Conservation (phyloP, 23 tunicate species). For the Styela clava region DNA sequence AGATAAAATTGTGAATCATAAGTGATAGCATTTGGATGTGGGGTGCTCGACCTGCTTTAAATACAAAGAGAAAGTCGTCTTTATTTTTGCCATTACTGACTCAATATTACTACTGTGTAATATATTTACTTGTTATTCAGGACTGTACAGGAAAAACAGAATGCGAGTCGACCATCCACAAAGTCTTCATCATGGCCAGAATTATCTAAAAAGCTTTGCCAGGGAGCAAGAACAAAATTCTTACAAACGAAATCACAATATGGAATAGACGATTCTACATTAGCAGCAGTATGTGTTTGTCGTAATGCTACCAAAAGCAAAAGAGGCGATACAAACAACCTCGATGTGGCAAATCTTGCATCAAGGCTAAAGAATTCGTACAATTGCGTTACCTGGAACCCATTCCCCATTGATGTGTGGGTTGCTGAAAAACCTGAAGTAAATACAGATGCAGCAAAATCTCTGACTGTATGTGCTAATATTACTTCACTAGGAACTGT, state of each 20-base stretch:
- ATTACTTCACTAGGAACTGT: conserved; percentile 23
- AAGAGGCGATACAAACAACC: not conserved
- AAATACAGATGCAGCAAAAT: conserved; percentile 6
- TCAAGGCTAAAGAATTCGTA: conserved; percentile 14
- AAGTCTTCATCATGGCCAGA: conserved; percentile 16
- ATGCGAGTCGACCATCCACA: not conserved
- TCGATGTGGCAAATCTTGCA: conserved; percentile 19
- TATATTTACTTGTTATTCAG: no score
- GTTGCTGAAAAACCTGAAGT: not conserved
- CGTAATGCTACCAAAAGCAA: conserved; percentile 25
- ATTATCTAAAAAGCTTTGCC: conserved; percentile 11
- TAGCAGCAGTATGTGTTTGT: conserved; percentile 57
- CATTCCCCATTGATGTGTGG: conserved; percentile 83
- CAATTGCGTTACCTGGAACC: conserved; percentile 75
- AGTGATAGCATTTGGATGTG: no score
- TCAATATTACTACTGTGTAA: no score
- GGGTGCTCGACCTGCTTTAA: no score
- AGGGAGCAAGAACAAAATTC: not conserved
- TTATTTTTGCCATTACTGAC: no score
- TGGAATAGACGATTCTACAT: conserved; percentile 2
- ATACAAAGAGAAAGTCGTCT: no score
- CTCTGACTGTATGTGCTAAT: conserved; percentile 48
- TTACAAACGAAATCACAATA: not conserved
- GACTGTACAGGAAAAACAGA: not conserved
- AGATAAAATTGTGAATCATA: no score